A percentile compares a stretch with the other conserved stretches of the same genome.
Conservation (phyloP, 2,113 vertebrate species). For the Genyomyrus donnyi region DNA sequence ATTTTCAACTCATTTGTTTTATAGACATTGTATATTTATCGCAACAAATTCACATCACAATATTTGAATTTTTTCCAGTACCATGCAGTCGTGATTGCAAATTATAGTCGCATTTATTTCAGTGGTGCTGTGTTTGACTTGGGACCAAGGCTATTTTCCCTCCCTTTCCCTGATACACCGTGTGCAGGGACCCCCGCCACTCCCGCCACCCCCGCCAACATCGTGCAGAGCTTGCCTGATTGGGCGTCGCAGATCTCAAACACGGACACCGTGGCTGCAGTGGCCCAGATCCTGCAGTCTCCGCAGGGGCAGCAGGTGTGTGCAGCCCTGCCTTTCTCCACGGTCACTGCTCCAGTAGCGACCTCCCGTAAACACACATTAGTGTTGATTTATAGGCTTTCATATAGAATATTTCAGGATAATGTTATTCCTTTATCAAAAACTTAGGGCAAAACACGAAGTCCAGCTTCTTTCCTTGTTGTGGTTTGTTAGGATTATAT, state of each 20-base stretch:
- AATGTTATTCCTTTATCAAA: not conserved
- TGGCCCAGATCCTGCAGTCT: conserved; percentile 95
- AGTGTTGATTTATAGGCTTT: not conserved
- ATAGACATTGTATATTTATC: not conserved
- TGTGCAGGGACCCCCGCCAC: conserved; percentile 85
- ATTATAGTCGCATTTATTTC: not conserved
- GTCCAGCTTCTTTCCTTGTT: not conserved
- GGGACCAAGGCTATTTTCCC: not conserved
- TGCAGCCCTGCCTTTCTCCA: not conserved
- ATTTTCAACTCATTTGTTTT: not conserved
- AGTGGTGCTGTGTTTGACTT: not conserved
- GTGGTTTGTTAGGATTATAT: not conserved
- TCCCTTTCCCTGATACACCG: not conserved
- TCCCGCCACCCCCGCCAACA: conserved; percentile 89
- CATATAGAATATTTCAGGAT: not conserved
- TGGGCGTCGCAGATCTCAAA: conserved; percentile 96
- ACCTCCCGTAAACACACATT: not conserved
- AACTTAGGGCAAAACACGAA: not conserved
- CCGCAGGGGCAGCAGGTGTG: conserved; percentile 96
- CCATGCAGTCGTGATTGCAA: not conserved
- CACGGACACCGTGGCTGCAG: conserved; percentile 90
- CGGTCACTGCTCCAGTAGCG: not conserved
- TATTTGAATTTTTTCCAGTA: not conserved
- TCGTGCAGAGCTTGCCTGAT: conserved; percentile 86
- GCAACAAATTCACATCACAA: not conserved